Evolutionary conservation across 2,113 vertebrate species (phyloP), one percentile per base, ranked within the genome.

Genomic region (Myotis davidii): DNA sequence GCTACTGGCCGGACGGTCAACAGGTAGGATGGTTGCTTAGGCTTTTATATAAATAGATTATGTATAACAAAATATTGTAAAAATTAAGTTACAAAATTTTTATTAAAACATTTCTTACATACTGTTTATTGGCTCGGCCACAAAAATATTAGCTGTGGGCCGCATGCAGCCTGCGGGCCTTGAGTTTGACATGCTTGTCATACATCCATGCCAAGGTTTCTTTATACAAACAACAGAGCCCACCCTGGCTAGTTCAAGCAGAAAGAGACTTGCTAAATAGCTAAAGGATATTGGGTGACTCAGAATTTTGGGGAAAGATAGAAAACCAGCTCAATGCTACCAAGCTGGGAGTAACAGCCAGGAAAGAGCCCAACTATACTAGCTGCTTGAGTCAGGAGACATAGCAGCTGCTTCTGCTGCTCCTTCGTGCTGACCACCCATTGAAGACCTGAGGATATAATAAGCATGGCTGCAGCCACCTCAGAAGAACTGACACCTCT

Each of bases 161-260:
- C 3, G 23, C 56, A 59, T 59, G 23, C 1, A 3, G 54, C 20
- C 54, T 0, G 0, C 9, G 23, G 21, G 54, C 54, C 21, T 0
- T 59, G 56, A 25, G 56, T 59, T 59, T 59, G 56, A 59, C 56
- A 25, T 25, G 23, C 56, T 59, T 59, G 56, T 9, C 21, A 12
- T 34, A 61, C 9, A 11, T n/a, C 45, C 54, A 27, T 4, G 65
- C 61, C 45, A 65, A 79, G 42, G 27, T 79, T 87, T 59, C 67
- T 76, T 21, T n/a, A 95, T 39, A 32, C 65, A 87, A 82, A 91
- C 74, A 34, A 79, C 20, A 82, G 81, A 91, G 42, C 21, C 84
- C 23, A 72, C 45, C 32, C 23, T 45, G 42, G 52, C 34, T 12
- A 32, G 52, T 37, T 70, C 52, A 78, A 88, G 64, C 61, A 78